Evolutionary conservation across 2,797 vertebrate genomes (phyloP), one percentile per base, ranked within the genome.

Genomic region (Ctenosaura bakeri): DNA sequence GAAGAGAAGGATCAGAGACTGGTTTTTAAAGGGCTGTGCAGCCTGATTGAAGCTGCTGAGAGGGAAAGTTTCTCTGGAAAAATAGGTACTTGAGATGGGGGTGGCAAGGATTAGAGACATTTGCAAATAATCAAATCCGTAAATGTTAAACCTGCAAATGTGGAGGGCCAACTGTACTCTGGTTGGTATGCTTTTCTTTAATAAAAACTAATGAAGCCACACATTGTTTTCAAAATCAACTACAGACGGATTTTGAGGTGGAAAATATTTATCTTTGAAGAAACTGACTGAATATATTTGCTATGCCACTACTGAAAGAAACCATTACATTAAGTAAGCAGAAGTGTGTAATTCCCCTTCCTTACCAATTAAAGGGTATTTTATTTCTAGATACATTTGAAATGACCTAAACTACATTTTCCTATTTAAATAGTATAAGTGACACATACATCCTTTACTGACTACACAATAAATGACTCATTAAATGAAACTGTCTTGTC

Each of bases 391-490:
- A 79, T 35, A 69, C 16, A 71, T 50, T 56, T 80, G 80, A 46
- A 85, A 35, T 38, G 38, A 38, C 5, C 56, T 52, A 38, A 83
- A 73, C 8, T 73, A 54, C 7, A 5, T 81, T 81, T 89, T 87
- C 42, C 24, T 82, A 86, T 69, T 6, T 83, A 35, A 82, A 59
- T 56, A 26, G 14, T 81, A 46, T n/a, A 56, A 54, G 42, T 24
- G 20, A 35, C 35, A 42, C 8, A 32, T 59, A 83, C 76, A 83
- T 24, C 88, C 52, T 87, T 90, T 83, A 62, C 80, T 81, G 85
- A 84, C 54, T 92, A 89, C 91, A 71, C 29, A 82, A 81, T 24
- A 54, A 85, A 32, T 93, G 89, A 93, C 7, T 88, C 85, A 93
- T 29, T 88, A 89, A 88, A 92, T 13, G 88, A 89, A 89, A 54